phyloP scores from a whole-genome alignment of 2,113 vertebrate genomes.

The Chloroceryle aenea region DNA sequence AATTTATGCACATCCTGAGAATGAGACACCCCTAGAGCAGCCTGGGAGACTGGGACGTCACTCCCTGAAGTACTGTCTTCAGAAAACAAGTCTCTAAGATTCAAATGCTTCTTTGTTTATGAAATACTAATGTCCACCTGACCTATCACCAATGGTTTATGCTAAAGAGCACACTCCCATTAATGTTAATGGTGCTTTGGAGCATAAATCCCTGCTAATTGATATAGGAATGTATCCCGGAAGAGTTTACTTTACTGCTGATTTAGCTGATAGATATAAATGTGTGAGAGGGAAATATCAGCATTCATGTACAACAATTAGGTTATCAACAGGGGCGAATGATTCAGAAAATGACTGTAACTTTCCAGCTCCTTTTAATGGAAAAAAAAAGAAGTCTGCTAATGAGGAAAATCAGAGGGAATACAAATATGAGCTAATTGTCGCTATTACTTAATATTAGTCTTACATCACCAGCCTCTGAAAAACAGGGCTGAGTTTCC shows the following conservation, averaged over 20 bases:
- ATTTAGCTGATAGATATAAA: constrained; percentile 68
- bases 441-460: background rate
- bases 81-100: background rate
- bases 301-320: constrained; percentile 67
- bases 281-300: constrained; percentile 61
- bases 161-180: constrained; percentile 57
- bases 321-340: constrained; percentile 63
- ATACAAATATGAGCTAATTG: background rate
- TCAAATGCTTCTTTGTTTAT: constrained; percentile 31
- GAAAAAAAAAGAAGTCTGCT: background rate
- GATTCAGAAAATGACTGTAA: constrained; percentile 58
- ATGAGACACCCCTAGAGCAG: background rate
- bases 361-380: constrained; percentile 42
- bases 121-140: constrained; percentile 60
- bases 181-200: constrained; percentile 64
- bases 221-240: constrained; percentile 62
- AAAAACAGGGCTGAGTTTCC: background rate
- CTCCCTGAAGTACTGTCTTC: background rate
- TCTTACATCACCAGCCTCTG: background rate
- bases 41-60: background rate
- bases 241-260: constrained; percentile 65
- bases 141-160: constrained; percentile 42
- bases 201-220: constrained; percentile 71
- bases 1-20: background rate
- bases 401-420: constrained; percentile 55